phyloP scores from a whole-genome alignment of 1,140 invertebrate species.

The Brachionus rubens region DNA sequence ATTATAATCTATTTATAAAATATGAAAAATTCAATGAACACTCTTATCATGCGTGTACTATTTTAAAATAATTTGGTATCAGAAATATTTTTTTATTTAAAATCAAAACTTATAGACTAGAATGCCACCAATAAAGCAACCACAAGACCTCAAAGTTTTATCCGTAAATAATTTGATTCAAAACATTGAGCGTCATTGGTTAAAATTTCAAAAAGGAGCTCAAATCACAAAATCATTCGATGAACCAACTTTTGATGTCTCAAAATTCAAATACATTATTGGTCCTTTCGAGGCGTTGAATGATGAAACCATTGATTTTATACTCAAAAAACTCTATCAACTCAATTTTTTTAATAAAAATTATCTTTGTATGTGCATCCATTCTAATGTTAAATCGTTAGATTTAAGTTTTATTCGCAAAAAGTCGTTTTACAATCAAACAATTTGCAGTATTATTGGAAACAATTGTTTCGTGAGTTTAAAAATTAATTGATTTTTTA shows the following conservation, averaged over 20 bases:
- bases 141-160: background rate
- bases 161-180: background rate
- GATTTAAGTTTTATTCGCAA: conserved; percentile 35
- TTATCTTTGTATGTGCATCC: background rate
- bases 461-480: conserved; percentile 41
- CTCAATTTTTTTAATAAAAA: conserved; percentile 20
- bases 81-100: too few relatives aligned
- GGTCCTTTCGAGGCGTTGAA: conserved; percentile 15
- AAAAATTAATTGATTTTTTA: background rate
- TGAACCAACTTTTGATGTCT: background rate
- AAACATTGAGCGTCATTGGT: conserved; percentile 18
- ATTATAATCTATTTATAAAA: too few relatives aligned
- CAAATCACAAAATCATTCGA: background rate
- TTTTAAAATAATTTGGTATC: too few relatives aligned
- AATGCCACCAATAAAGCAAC: background rate
- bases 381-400: background rate
- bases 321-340: conserved; percentile 18
- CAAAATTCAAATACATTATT: background rate
- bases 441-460: conserved; percentile 11
- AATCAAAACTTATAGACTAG: too few relatives aligned
- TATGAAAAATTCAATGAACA: too few relatives aligned
- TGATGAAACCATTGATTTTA: background rate
- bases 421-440: background rate
- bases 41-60: too few relatives aligned
- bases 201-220: background rate